phyloP scores from a whole-genome alignment of 2,113 vertebrate genomes.

The Chloroceryle aenea region DNA sequence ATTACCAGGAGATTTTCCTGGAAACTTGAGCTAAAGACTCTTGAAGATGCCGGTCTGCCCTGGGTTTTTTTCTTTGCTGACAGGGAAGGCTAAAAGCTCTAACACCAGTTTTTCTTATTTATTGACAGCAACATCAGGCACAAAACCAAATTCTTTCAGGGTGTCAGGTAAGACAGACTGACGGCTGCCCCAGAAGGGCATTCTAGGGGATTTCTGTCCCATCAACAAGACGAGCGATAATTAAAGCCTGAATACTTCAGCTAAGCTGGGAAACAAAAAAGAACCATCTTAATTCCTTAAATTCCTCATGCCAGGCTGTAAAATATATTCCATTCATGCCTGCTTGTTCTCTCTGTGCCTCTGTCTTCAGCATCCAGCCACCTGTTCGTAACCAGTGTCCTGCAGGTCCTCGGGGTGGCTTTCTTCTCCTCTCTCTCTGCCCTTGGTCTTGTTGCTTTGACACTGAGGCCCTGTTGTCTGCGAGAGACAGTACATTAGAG shows the following conservation, averaged over 20 bases:
- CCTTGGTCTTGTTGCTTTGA: constrained; percentile 75
- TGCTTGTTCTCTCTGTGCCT: constrained; percentile 21
- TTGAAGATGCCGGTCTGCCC: not conserved
- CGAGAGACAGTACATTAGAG: constrained; percentile 56
- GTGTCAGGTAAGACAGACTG: constrained; percentile 35
- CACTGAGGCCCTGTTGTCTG: constrained; percentile 76
- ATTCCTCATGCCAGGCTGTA: constrained; percentile 52
- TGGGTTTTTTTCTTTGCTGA: too few relatives aligned
- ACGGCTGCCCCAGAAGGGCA: constrained; percentile 28
- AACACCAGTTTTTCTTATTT: not conserved
- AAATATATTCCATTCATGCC: constrained; percentile 13
- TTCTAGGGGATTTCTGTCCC: constrained; percentile 47
- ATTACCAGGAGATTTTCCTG: not conserved
- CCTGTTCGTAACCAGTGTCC: constrained; percentile 54
- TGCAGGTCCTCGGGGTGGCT: constrained; percentile 17
- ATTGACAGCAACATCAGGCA: not conserved
- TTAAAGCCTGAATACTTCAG: constrained; percentile 55
- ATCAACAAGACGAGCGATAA: constrained; percentile 21
- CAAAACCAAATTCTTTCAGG: constrained; percentile 30
- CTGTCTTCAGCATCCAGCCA: constrained; percentile 43
- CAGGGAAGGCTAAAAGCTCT: constrained; percentile 11
- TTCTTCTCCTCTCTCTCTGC: constrained; percentile 8
- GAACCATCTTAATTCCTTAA: not conserved
- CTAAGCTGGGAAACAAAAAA: constrained; percentile 20
- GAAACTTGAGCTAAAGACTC: not conserved